Conservation (phyloP, 2,113 vertebrate species). For the Gobius niger region DNA sequence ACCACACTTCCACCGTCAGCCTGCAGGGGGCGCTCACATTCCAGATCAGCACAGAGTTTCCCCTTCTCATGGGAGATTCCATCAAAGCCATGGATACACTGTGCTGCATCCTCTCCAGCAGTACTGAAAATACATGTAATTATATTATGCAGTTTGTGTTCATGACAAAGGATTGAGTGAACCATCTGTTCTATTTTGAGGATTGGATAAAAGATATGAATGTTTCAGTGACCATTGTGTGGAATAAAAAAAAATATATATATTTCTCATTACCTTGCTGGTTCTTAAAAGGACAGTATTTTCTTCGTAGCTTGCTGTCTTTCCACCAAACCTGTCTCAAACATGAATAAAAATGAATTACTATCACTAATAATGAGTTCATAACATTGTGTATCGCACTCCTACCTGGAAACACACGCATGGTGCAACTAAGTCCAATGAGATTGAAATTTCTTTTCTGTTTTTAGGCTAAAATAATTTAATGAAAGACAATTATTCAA, state of each 20-base stretch:
- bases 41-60: constrained; percentile 53
- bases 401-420: constrained; percentile 76
- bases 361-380: background rate
- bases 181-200: too few species aligned
- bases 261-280: constrained; percentile 53
- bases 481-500: background rate
- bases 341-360: background rate
- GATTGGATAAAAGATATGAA: too few species aligned
- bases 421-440: constrained; percentile 49
- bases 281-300: constrained; percentile 64
- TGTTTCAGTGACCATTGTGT: too few species aligned
- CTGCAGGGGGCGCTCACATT: constrained; percentile 69
- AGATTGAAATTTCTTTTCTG: constrained; percentile 41
- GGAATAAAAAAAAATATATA: too few species aligned
- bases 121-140: constrained; percentile 9
- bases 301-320: constrained; percentile 5
- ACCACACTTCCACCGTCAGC: constrained; percentile 67
- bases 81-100: constrained; percentile 57
- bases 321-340: constrained; percentile 62
- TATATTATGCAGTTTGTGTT: too few species aligned
- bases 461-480: constrained; percentile 33
- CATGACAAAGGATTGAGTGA: too few species aligned
- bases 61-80: constrained; percentile 16
- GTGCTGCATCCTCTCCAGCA: constrained; percentile 51
- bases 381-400: background rate